phyloP scores from a whole-genome alignment of 2,888 invertebrate species.

The Sarcophaga carnaria region DNA sequence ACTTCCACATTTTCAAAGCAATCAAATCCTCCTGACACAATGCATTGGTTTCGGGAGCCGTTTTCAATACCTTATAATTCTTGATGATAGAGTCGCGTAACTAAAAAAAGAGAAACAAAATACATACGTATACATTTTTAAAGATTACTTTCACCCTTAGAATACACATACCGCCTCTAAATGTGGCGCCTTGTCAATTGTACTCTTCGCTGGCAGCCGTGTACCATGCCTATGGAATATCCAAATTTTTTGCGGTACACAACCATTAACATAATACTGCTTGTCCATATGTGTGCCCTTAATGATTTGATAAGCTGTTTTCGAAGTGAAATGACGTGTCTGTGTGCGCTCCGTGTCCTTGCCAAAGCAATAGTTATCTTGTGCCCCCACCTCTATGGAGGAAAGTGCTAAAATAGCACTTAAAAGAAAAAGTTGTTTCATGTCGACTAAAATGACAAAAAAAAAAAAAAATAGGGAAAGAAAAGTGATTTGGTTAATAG shows the following conservation, averaged over 20 bases:
- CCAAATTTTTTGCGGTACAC: constrained; percentile 89
- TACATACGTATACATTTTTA: not conserved
- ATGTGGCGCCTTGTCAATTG: constrained; percentile 83
- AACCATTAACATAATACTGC: constrained; percentile 86
- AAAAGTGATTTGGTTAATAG: not conserved
- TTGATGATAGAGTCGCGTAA: constrained; percentile 84
- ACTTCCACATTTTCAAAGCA: constrained; percentile 86
- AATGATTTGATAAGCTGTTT: constrained; percentile 89
- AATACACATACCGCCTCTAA: constrained; percentile 83
- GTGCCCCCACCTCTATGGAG: constrained; percentile 69
- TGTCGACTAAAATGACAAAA: constrained; percentile 67
- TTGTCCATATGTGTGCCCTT: constrained; percentile 84
- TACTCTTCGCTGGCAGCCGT: constrained; percentile 84
- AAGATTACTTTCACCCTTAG: not conserved
- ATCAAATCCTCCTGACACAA: constrained; percentile 87
- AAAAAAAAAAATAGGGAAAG: constrained; percentile 45
- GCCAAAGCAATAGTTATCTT: constrained; percentile 79
- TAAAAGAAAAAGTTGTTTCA: constrained; percentile 72
- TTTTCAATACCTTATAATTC: constrained; percentile 85
- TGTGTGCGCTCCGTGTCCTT: constrained; percentile 78
- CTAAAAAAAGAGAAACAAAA: constrained; percentile 68
- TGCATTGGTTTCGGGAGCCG: constrained; percentile 83
- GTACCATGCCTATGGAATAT: constrained; percentile 87
- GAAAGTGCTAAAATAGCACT: constrained; percentile 72
- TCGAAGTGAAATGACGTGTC: constrained; percentile 85